phyloP scores from a whole-genome alignment of 2,888 invertebrate genomes.

The Stenolophus ochropezus region DNA sequence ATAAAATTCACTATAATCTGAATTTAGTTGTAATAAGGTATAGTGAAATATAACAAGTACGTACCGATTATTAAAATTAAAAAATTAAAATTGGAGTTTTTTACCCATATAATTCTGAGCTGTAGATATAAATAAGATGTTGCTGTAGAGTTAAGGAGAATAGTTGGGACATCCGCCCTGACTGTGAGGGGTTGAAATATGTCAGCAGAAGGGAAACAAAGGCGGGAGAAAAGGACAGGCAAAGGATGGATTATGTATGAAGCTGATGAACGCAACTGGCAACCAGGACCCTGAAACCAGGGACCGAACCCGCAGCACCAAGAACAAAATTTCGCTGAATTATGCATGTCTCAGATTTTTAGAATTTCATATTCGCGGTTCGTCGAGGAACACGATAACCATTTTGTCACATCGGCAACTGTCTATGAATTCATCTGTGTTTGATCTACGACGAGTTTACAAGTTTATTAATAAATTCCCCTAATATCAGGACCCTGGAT shows the following conservation, averaged over 20 bases:
- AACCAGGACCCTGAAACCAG: neutral
- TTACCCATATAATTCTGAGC: too few relatives aligned
- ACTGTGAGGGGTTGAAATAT: neutral
- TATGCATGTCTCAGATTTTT: constrained; percentile 57
- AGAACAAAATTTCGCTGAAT: constrained; percentile 56
- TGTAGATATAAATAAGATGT: too few relatives aligned
- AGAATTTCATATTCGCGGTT: constrained; percentile 39
- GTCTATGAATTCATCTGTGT: constrained; percentile 52
- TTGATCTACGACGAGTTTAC: neutral
- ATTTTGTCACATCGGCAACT: constrained; percentile 33
- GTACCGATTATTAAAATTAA: too few relatives aligned
- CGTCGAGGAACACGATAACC: neutral
- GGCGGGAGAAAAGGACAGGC: constrained; percentile 30
- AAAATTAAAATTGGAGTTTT: too few relatives aligned
- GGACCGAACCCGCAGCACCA: constrained; percentile 35
- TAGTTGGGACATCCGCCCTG: neutral
- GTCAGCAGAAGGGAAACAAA: neutral
- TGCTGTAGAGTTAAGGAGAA: neutral
- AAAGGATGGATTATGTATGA: constrained; percentile 55
- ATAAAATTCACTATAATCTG: too few relatives aligned
- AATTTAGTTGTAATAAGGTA: too few relatives aligned
- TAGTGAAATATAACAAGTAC: too few relatives aligned
- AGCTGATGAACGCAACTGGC: constrained; percentile 53
- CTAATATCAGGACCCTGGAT: too few relatives aligned
- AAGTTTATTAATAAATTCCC: neutral